Evolutionary conservation across 2,888 invertebrate species (phyloP).

Genomic region (Myopa tessellatipennis): DNA sequence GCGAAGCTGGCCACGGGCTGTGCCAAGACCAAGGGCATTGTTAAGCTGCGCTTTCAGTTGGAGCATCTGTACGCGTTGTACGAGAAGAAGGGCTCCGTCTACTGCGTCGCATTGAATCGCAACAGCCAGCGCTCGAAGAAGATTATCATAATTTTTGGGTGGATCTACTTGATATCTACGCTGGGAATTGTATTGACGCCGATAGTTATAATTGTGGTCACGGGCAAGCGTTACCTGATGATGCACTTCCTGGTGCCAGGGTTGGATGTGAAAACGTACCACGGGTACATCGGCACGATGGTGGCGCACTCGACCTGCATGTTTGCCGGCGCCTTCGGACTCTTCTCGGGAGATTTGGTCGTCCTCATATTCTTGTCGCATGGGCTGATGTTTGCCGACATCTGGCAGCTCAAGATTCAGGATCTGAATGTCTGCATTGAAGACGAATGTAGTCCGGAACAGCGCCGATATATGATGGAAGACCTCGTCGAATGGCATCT

Average conservation of each 20-base stretch:
- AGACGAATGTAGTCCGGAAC: not conserved
- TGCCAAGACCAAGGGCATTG: not conserved
- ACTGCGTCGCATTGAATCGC: conserved; percentile 3
- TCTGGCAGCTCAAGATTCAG: conserved; percentile 36
- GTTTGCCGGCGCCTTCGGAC: conserved; percentile 41
- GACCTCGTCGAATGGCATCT: conserved; percentile 45
- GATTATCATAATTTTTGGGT: conserved; percentile 28
- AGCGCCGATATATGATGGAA: not conserved
- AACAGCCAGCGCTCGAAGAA: conserved; percentile 1
- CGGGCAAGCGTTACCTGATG: conserved; percentile 27
- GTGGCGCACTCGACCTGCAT: conserved; percentile 38
- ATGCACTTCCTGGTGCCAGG: conserved; percentile 44
- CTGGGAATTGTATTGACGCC: conserved; percentile 31
- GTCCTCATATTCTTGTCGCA: conserved; percentile 38
- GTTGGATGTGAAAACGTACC: conserved; percentile 33
- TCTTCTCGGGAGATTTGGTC: conserved; percentile 43
- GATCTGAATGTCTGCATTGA: conserved; percentile 36
- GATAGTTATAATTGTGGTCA: conserved; percentile 7
- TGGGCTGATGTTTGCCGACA: conserved; percentile 35
- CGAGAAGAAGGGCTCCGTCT: conserved; percentile 21
- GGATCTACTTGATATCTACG: conserved; percentile 25
- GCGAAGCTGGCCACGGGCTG: conserved; percentile 35
- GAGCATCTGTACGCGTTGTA: conserved; percentile 24
- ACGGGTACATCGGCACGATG: conserved; percentile 44
- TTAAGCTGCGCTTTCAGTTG: not conserved